Evolutionary conservation across 2,113 vertebrate genomes (phyloP).

Genomic region (Onychostruthus taczanowskii): DNA sequence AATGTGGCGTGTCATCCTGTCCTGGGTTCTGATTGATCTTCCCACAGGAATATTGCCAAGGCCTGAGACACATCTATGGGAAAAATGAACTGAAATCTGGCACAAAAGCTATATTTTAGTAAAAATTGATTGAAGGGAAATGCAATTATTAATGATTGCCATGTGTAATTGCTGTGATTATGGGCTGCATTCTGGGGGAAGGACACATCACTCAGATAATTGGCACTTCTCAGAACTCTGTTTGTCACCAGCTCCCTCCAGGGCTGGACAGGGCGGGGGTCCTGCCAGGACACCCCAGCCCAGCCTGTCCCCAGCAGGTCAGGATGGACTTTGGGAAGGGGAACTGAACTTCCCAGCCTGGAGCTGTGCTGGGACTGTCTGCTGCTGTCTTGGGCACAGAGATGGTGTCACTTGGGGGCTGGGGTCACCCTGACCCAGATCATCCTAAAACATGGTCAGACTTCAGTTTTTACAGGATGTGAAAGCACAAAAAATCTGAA

Average conservation of each 20-base stretch:
- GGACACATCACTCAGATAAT: background rate
- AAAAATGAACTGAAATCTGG: conserved; percentile 28
- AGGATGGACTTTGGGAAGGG: background rate
- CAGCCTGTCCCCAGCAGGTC: fast-evolving
- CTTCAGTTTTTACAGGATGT: background rate
- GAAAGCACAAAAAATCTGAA: background rate
- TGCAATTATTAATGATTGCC: conserved; percentile 49
- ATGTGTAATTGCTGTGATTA: conserved; percentile 36
- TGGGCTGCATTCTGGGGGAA: background rate
- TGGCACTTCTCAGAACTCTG: background rate
- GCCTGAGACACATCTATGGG: background rate
- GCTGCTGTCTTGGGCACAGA: background rate
- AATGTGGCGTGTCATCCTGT: background rate
- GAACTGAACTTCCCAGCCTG: background rate
- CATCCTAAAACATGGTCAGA: fast-evolving
- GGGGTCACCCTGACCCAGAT: background rate
- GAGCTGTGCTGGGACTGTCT: background rate
- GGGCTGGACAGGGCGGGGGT: fast-evolving
- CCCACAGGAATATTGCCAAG: background rate
- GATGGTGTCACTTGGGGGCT: background rate
- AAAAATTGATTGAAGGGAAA: conserved; percentile 27
- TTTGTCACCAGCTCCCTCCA: background rate
- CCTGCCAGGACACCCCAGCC: background rate
- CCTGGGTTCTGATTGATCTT: conserved; percentile 20
- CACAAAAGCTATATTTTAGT: conserved; percentile 4